These are phyloP conservation scores for Rhopalosiphum maidis DNA, from an alignment of 1,140 invertebrate genomes.

Conservation along the genomic window DNA sequence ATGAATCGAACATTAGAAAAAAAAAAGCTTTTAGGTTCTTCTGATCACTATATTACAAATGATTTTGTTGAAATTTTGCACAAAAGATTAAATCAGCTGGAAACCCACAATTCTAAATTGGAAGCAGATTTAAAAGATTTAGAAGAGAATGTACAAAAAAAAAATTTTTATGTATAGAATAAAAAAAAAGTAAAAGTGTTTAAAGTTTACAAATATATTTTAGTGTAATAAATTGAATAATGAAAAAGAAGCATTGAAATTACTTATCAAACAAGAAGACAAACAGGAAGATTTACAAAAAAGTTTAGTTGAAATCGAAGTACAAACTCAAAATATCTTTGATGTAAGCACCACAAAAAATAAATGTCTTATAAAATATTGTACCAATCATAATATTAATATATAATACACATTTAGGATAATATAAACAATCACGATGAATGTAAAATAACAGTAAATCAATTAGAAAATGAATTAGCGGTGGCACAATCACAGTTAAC, in stretches of 20 bases:
- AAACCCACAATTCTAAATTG: slow-evolving; percentile 46
- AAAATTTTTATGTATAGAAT: neutral
- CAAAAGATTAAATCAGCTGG: slow-evolving; percentile 37
- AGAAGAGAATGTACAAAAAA: slow-evolving; percentile 28
- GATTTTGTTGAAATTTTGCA: slow-evolving; percentile 42
- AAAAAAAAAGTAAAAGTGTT: neutral
- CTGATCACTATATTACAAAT: neutral
- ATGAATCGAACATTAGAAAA: neutral
- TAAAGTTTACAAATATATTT: slow-evolving; percentile 20
- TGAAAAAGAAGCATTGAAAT: slow-evolving; percentile 36
- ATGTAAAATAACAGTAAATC: slow-evolving; percentile 15
- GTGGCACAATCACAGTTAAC: slow-evolving; percentile 34
- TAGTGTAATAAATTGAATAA: slow-evolving; percentile 38
- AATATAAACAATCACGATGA: slow-evolving; percentile 38
- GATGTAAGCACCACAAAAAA: neutral
- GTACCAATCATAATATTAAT: neutral
- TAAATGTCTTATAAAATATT: neutral
- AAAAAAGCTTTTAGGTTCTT: slow-evolving; percentile 40
- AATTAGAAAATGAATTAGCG: slow-evolving; percentile 33
- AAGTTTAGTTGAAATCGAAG: slow-evolving; percentile 36
- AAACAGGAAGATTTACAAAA: neutral
- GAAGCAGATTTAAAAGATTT: slow-evolving; percentile 38
- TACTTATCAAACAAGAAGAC: neutral
- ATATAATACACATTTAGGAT: slow-evolving; percentile 11
- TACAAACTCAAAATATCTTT: slow-evolving; percentile 33